Conservation (phyloP, 2,888 invertebrate genomes). For the Drosophila anomelani region DNA sequence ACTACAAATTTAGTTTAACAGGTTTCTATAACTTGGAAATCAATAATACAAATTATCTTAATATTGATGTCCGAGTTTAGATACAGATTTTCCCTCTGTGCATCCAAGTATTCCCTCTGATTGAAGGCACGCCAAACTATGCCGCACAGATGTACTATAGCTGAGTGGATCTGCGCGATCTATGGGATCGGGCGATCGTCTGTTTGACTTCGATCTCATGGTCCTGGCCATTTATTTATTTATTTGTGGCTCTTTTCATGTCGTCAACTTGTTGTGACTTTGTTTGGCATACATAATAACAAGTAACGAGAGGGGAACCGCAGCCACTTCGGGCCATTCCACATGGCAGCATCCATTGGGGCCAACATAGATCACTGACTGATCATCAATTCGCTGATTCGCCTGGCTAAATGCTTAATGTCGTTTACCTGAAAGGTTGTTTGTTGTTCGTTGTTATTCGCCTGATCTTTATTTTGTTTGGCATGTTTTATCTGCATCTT, state of each 20-base stretch:
- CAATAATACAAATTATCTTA: background rate
- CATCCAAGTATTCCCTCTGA: constrained; percentile 57
- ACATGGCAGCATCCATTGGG: constrained; percentile 25
- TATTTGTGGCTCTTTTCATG: constrained; percentile 61
- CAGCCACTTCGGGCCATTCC: constrained; percentile 18
- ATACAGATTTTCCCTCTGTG: constrained; percentile 8
- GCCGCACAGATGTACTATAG: constrained; percentile 23
- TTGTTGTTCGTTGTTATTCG: constrained; percentile 58
- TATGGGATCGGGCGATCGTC: constrained; percentile 33
- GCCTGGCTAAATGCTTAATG: constrained; percentile 51
- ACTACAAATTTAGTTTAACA: background rate
- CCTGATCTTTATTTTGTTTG: constrained; percentile 73
- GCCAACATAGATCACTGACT: constrained; percentile 69
- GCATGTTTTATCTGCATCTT: constrained; percentile 78
- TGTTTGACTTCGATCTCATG: constrained; percentile 31
- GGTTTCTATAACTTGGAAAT: background rate
- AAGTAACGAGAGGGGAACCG: constrained; percentile 56
- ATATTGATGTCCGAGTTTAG: background rate
- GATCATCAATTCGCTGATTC: constrained; percentile 68
- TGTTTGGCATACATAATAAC: constrained; percentile 81
- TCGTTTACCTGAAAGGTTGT: constrained; percentile 51
- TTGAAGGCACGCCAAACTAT: constrained; percentile 73
- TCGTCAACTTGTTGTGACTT: constrained; percentile 82
- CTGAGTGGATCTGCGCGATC: constrained; percentile 25
- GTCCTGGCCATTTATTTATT: constrained; percentile 53